Evolutionary conservation across 1,140 invertebrate species (phyloP).

Genomic region (Hetaerina americana): DNA sequence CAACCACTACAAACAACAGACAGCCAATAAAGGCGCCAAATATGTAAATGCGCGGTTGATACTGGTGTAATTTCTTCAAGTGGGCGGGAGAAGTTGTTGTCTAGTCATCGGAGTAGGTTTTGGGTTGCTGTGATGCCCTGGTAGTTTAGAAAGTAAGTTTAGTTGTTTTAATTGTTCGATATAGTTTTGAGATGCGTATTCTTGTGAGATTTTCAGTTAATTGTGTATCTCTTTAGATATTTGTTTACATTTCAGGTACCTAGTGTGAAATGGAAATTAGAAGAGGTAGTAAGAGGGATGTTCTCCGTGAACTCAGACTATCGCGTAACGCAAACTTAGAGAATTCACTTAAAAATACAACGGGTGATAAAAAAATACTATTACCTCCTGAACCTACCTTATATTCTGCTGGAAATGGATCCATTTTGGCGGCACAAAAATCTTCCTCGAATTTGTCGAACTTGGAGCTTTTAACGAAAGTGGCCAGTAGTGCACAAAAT

Average conservation of each 20-base stretch:
- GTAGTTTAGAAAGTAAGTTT: background rate
- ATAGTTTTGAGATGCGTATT: background rate
- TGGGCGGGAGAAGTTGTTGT: background rate
- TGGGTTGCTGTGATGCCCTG: background rate
- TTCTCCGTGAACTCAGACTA: background rate
- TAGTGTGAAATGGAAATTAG: too few species aligned
- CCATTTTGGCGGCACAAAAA: background rate
- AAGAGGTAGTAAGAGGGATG: too few species aligned
- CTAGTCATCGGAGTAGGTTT: background rate
- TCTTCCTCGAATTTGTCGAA: background rate
- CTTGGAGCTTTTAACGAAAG: background rate
- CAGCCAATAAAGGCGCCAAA: background rate
- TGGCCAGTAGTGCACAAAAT: too few species aligned
- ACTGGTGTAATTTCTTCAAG: too few species aligned
- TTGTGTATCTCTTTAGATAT: too few species aligned
- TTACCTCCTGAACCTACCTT: too few species aligned
- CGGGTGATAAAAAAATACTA: too few species aligned
- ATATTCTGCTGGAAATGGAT: too few species aligned
- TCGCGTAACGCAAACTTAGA: too few species aligned
- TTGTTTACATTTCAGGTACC: too few species aligned
- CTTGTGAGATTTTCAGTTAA: background rate
- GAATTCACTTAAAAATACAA: too few species aligned
- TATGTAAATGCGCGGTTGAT: constrained; percentile 1
- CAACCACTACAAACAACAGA: background rate
- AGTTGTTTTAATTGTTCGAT: background rate